Evolutionary conservation across 2,113 vertebrate genomes (phyloP).

Genomic region (Neopipo cinnamomea): DNA sequence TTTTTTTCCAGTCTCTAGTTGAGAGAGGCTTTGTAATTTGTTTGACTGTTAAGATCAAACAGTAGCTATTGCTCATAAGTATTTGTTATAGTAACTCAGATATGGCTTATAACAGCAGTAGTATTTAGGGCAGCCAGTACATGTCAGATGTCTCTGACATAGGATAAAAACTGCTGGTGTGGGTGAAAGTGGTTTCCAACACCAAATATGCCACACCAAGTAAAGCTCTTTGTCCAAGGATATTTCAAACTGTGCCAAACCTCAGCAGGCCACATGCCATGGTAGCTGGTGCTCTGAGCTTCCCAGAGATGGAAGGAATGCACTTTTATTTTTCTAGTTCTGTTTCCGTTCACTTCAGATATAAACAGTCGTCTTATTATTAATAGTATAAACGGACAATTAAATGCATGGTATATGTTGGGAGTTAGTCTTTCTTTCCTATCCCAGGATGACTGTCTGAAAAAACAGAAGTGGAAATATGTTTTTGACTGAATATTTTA

Average conservation of each 20-base stretch:
- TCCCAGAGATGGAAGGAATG: background rate
- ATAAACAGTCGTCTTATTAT: background rate
- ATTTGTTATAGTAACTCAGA: background rate
- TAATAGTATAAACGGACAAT: background rate
- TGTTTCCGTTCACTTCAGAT: background rate
- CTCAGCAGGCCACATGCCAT: background rate
- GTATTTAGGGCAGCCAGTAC: background rate
- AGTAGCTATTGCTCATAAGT: background rate
- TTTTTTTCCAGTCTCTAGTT: background rate
- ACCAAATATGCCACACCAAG: background rate
- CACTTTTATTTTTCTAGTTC: background rate
- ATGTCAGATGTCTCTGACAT: background rate
- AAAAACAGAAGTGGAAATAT: background rate
- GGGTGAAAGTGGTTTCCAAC: background rate
- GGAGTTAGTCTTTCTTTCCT: background rate
- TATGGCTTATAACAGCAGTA: background rate
- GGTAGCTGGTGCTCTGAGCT: background rate
- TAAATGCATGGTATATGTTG: background rate
- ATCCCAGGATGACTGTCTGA: background rate
- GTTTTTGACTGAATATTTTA: background rate
- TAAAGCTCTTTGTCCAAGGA: background rate
- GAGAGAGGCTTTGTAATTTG: background rate
- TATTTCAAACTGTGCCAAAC: background rate
- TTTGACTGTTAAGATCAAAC: background rate
- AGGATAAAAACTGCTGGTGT: background rate